A percentile compares a stretch with the other conserved stretches of the same genome.
Evolutionary conservation across 1,140 invertebrate genomes (phyloP).

Genomic region (Drosophila biarmipes): DNA sequence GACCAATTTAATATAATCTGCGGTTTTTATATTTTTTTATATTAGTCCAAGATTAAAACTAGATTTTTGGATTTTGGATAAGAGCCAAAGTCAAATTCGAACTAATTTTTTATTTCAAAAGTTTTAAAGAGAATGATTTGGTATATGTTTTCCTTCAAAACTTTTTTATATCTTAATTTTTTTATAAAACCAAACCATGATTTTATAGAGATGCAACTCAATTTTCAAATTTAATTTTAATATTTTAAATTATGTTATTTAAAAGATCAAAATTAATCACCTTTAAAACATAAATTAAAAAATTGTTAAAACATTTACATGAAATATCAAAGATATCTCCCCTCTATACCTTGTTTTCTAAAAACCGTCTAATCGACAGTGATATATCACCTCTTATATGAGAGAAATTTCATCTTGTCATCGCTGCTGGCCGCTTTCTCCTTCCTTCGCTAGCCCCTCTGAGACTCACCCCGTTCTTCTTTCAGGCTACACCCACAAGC

Average conservation of each 20-base stretch:
- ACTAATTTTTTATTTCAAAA: too few species aligned
- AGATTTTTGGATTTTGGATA: too few species aligned
- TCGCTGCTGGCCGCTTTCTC: not conserved
- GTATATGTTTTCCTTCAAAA: too few species aligned
- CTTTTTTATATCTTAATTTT: not conserved
- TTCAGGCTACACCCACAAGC: conserved; percentile 78
- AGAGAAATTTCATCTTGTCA: not conserved
- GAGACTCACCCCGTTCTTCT: conserved; percentile 2
- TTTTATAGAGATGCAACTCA: not conserved
- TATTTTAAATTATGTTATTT: too few species aligned
- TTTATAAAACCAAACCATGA: too few species aligned
- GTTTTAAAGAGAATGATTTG: too few species aligned
- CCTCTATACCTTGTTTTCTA: not conserved
- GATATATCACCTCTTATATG: not conserved
- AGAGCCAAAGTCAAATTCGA: too few species aligned
- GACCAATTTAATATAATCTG: too few species aligned
- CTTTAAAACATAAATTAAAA: not conserved
- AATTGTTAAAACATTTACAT: not conserved
- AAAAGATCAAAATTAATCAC: too few species aligned
- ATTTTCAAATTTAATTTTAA: too few species aligned
- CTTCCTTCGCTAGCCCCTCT: not conserved
- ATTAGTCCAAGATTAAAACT: too few species aligned
- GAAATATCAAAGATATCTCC: not conserved
- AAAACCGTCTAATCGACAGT: not conserved
- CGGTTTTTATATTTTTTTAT: too few species aligned